These are phyloP conservation scores for Cecidostiba fungosa DNA, from an alignment of 2,888 invertebrate genomes.

Conservation along the genomic window DNA sequence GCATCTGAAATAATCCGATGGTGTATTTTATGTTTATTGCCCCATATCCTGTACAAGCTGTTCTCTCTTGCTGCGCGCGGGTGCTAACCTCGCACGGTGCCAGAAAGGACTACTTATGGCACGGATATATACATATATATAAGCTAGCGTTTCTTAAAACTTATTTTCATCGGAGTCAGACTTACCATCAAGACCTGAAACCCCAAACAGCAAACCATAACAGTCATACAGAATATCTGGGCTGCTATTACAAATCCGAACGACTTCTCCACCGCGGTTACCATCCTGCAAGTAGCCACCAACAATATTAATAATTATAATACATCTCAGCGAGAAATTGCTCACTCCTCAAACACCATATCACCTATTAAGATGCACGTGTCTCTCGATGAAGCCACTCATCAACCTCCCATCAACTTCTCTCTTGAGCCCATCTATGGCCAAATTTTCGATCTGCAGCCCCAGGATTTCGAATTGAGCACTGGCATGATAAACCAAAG, in stretches of 20 bases:
- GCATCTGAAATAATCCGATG: constrained; percentile 11
- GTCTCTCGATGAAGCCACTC: constrained; percentile 15
- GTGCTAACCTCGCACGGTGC: too few relatives aligned
- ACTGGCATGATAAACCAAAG: constrained; percentile 5
- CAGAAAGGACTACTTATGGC: too few relatives aligned
- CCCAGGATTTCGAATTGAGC: constrained; percentile 25
- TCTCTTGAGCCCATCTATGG: not conserved
- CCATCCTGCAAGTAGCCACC: constrained; percentile 24
- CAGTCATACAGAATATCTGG: constrained; percentile 39
- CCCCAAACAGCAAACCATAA: constrained; percentile 37
- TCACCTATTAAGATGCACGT: constrained; percentile 34
- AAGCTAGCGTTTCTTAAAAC: too few relatives aligned
- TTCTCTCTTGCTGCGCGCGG: too few relatives aligned
- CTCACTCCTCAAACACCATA: not conserved
- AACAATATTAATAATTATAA: too few relatives aligned
- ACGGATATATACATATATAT: too few relatives aligned
- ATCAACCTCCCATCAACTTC: not conserved
- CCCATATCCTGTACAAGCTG: too few relatives aligned
- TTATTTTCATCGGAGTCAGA: not conserved
- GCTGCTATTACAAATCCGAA: not conserved
- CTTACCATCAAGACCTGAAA: constrained; percentile 39
- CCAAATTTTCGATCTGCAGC: not conserved
- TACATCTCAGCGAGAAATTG: too few relatives aligned
- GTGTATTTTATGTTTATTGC: not conserved
- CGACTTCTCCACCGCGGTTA: constrained; percentile 28